Base-by-base conservation (phyloP, 2,888 invertebrate species). In the Eutolmus rufibarbis region DNA sequence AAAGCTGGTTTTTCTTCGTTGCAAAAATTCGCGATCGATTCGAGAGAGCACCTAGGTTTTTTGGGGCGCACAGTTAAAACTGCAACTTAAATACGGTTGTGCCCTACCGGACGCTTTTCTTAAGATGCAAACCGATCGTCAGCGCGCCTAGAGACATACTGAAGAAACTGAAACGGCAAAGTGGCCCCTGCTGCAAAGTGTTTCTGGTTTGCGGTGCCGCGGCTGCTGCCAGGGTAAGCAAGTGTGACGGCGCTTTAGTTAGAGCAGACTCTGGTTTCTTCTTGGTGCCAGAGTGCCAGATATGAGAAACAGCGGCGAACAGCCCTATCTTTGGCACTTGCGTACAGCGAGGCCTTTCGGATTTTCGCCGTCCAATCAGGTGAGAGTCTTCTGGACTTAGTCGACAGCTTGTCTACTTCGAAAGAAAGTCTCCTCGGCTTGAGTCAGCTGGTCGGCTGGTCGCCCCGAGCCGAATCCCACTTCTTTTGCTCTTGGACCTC, bases 81-180 rank as follows among this genome's bases (percentile, higher is more conserved):
- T 66, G 66, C 66, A 66, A 66, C 12, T 66, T 12, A 66, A 46
- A 66, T 28, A 66, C 66, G 66, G 3, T 66, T 8, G 12, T 66
- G 23, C 28, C 66, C 23, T 34, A 84, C 84, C 74, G 57, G 84
- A 74, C 57, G 74, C 28, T 74, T 84, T 66, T 31, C 37, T 84
- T 37, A 23, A 66, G 37, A 76, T 84, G 23, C 43, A 77, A 77
- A 86, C 86, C 77, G 77, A 77, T 86, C 86, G 56, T 56, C 51
- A 86, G 77, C 86, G 86, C 86, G 86, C 86, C 86, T 86, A 86
- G 86, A 86, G 77, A 86, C 86, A 51, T 86, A 86, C 86, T 86
- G 86, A 86, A 46, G 74, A 86, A 86, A 46, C 85, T 19, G 85
- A 86, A 86, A 23, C 57, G 84, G 66, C 57, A 74, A 84, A 66